Conservation (phyloP, 2,888 invertebrate genomes). For the Euclidia mi region DNA sequence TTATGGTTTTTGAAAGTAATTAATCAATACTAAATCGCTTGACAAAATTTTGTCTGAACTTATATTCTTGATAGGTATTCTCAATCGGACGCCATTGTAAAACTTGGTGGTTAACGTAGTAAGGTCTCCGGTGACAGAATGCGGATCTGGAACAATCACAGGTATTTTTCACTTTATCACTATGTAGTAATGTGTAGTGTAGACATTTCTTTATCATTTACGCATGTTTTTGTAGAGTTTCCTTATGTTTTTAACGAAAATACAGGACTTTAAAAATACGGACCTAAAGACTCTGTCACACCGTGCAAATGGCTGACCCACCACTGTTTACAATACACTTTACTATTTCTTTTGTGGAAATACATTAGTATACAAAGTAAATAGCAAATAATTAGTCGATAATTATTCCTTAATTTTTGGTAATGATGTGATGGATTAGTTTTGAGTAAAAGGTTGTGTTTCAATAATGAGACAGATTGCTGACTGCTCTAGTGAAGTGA, state of each 20-base stretch:
- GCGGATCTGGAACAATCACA: slow-evolving; percentile 88
- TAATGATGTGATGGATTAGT: slow-evolving; percentile 37
- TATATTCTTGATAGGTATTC: slow-evolving; percentile 76
- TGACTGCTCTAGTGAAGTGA: slow-evolving; percentile 61
- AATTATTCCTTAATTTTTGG: slow-evolving; percentile 74
- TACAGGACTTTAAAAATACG: slow-evolving; percentile 84
- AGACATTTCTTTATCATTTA: slow-evolving; percentile 73
- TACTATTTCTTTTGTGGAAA: slow-evolving; percentile 70
- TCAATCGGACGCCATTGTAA: slow-evolving; percentile 88
- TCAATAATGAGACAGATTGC: slow-evolving; percentile 64
- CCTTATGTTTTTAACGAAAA: slow-evolving; percentile 83
- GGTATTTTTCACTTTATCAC: slow-evolving; percentile 84
- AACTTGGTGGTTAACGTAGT: slow-evolving; percentile 84
- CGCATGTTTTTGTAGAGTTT: slow-evolving; percentile 82
- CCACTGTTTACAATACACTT: slow-evolving; percentile 91
- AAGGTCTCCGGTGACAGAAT: slow-evolving; percentile 87
- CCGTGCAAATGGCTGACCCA: slow-evolving; percentile 93
- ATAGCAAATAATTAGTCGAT: slow-evolving; percentile 43
- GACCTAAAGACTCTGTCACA: slow-evolving; percentile 91
- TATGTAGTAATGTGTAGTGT: slow-evolving; percentile 72
- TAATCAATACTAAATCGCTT: slow-evolving; percentile 49
- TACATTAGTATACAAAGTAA: slow-evolving; percentile 62
- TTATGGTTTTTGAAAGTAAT: slow-evolving; percentile 58
- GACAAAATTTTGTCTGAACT: slow-evolving; percentile 72
- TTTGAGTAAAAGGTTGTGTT: slow-evolving; percentile 23